A percentile compares a stretch with the other conserved stretches of the same genome.
Conservation (phyloP, 2,113 vertebrate genomes). For the Macheiramphus alcinus region DNA sequence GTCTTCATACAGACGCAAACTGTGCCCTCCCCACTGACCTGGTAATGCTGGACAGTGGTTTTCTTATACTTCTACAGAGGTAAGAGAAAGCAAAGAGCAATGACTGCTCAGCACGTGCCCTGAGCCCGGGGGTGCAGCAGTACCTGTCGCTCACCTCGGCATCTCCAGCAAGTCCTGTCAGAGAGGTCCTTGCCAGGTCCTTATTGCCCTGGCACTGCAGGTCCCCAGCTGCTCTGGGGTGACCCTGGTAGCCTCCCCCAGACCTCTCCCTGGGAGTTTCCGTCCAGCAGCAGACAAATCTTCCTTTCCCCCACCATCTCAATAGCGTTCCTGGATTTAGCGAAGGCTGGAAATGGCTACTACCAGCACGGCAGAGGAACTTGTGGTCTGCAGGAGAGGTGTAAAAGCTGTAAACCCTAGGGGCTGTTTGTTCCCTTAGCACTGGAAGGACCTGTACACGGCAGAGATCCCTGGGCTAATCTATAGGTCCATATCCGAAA, state of each 20-base stretch:
- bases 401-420: neutral
- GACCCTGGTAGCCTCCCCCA: neutral
- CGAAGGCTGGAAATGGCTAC: neutral
- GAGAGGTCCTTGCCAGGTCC: neutral
- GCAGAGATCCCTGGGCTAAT: neutral
- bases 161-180: neutral
- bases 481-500: neutral
- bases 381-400: neutral
- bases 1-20: neutral
- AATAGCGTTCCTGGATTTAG: fast-evolving
- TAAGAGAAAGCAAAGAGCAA: neutral
- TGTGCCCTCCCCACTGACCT: neutral
- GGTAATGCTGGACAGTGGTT: neutral
- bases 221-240: neutral
- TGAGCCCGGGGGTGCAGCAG: too few species aligned
- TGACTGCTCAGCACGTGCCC: neutral
- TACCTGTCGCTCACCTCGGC: neutral
- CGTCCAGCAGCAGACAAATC: neutral
- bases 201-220: neutral
- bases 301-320: neutral
- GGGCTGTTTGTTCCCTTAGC: neutral
- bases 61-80: neutral
- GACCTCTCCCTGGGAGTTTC: neutral
- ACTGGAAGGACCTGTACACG: neutral
- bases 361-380: neutral